Evolutionary conservation across 2,888 invertebrate genomes (phyloP), one percentile per base, ranked within the genome.

Genomic region (Cinara cedri): DNA sequence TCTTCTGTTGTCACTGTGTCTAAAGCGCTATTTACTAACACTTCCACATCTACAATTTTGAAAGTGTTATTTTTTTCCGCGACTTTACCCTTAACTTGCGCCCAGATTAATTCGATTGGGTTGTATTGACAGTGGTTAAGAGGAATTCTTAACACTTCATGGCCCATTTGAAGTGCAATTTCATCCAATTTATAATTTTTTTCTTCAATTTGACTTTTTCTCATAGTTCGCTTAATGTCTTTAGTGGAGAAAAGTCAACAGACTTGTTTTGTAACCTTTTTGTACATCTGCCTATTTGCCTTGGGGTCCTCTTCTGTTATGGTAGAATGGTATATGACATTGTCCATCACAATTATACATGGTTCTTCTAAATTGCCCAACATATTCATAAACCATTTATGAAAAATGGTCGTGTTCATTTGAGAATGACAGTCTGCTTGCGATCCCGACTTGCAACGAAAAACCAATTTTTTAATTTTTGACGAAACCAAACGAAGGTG

Each of bases 351-450:
- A 3, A 70, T 24, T 1, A 34, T n/a, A 51, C 14, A 9, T 14
- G 24, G 24, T n/a, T 51, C 26, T 42, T 44, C 26, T 49, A 54
- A 70, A 16, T 21, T 14, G 14, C 26, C 13, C 16, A 70, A 24
- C 14, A 51, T 44, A 26, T 57, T 6, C 3, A 16, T 16, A 57
- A 81, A 75, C 81, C 75, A 68, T 14, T 34, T 19, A 44, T 81
- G 66, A 66, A 42, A 81, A 51, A 65, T 55, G 8, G 51, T 72
- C 2, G 34, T 24, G 11, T 72, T 54, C 81, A 72, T 81, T 14
- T 72, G 55, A 6, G 54, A 65, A 46, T 66, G 72, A 49, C 46
- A 72, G n/a, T 81, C 81, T 14, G n/a, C 16, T 1, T 54, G 11
- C 26, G 60, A 72, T 65, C 16, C 68, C 21, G 60, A 70, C n/a